Conservation (phyloP, 2,888 invertebrate genomes). For the Incurvaria masculella region DNA sequence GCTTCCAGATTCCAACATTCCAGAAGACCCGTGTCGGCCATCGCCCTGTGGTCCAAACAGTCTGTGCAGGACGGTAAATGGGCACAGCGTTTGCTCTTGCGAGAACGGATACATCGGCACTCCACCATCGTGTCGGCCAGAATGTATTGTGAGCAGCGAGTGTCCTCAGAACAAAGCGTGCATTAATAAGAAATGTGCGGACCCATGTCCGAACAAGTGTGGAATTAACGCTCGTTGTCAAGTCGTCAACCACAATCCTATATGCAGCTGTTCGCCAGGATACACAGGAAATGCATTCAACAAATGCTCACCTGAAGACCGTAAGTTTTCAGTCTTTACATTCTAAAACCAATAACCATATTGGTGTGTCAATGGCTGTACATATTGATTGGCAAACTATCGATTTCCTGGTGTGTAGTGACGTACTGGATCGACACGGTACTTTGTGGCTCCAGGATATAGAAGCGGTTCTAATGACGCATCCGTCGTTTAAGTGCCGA, state of each 20-base stretch:
- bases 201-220: conserved; percentile 80
- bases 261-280: conserved; percentile 77
- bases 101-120: conserved; percentile 71
- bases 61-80: conserved; percentile 70
- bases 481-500: too few species aligned
- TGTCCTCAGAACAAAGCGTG: conserved; percentile 79
- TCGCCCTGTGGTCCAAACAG: conserved; percentile 86
- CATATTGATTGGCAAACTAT: too few species aligned
- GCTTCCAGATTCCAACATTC: too few species aligned
- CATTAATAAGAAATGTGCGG: conserved; percentile 73
- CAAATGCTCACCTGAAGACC: conserved; percentile 61
- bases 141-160: conserved; percentile 81
- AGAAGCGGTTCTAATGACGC: too few species aligned
- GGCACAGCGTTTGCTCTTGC: conserved; percentile 80
- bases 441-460: too few species aligned
- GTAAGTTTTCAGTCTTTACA: too few species aligned
- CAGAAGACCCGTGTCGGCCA: conserved; percentile 67
- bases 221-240: conserved; percentile 79
- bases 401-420: too few species aligned
- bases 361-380: too few species aligned
- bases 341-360: too few species aligned
- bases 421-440: too few species aligned
- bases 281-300: conserved; percentile 80
- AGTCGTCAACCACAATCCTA: conserved; percentile 82
- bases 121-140: conserved; percentile 76